Evolutionary conservation across 2,797 vertebrate genomes (phyloP).

Genomic region (Hyperoplus lanceolatus): DNA sequence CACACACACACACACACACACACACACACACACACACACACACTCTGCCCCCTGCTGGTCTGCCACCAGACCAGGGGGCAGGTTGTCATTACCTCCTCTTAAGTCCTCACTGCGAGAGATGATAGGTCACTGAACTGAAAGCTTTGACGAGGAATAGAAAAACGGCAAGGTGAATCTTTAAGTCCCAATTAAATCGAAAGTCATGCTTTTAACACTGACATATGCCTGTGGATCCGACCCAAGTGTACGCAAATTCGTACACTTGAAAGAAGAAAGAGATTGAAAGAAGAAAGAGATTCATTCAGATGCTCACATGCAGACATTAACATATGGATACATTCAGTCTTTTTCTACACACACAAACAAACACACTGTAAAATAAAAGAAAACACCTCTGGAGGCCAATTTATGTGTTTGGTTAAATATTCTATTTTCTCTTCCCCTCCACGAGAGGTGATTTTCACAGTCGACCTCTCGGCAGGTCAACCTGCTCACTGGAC

Average conservation of each 20-base stretch:
- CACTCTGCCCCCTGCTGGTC: constrained; percentile 74
- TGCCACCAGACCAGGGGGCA: constrained; percentile 45
- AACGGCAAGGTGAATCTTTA: constrained; percentile 37
- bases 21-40: constrained; percentile 41
- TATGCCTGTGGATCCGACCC: neutral
- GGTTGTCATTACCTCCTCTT: constrained; percentile 58
- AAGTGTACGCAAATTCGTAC: neutral
- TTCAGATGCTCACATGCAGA: neutral
- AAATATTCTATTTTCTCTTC: constrained; percentile 59
- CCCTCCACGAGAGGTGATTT: constrained; percentile 43
- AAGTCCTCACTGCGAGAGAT: constrained; percentile 57
- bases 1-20: constrained; percentile 15
- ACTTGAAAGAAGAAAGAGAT: neutral
- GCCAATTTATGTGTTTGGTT: constrained; percentile 49
- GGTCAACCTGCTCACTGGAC: constrained; percentile 75
- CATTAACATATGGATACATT: neutral
- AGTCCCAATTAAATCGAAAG: constrained; percentile 44
- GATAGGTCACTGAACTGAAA: constrained; percentile 37
- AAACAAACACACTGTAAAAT: constrained; percentile 18
- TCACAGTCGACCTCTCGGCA: constrained; percentile 56
- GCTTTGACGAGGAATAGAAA: constrained; percentile 33
- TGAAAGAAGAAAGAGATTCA: neutral
- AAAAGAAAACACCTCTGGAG: constrained; percentile 33
- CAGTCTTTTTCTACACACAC: neutral
- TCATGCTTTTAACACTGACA: constrained; percentile 17